Evolutionary conservation across 2,797 vertebrate species (phyloP), one percentile per base, ranked within the genome.

Genomic region (Eupleurogrammus muticus): DNA sequence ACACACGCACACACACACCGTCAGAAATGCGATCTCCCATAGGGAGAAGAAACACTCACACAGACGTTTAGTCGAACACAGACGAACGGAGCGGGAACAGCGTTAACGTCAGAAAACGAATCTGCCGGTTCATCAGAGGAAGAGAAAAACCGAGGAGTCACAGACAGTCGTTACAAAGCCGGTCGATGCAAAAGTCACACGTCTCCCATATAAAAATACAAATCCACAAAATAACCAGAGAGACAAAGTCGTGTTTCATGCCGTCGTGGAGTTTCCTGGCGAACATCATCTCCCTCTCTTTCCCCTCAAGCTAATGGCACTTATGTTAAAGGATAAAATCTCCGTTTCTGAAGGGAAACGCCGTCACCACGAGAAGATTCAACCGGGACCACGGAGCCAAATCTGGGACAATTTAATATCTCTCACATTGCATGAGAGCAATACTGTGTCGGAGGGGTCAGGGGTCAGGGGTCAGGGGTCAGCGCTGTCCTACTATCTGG

Each of bases 161-260:
- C 86, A 83, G 87, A 93, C 78, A 58, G 73, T 86, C 87, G 79
- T 93, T 94, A 95, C 92, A 94, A 94, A 94, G 93, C 92, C 91
- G 81, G 87, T 93, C 89, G 59, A 92, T 93, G 92, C 92, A 93
- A 94, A 94, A 92, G 83, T 91, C 91, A 84, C 85, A 93, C 90
- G 87, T 91, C 85, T 93, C 91, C 89, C 92, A 94, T 94, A 95
- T 94, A 95, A 95, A 95, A 95, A 95, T 95, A 95, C 94, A 94
- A 95, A 94, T 94, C 91, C 93, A 94, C 93, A 92, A 94, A 94
- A 94, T 92, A 94, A 93, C 89, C 92, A 91, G 84, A 90, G 92
- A 94, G 92, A 94, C 87, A 90, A 91, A 92, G 91, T 92, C 73
- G 89, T 89, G n/a, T 90, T 89, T 59, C 82, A 92, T 91, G 92